Percentiles rank a stretch among this genome's conserved stretches.
Conservation (phyloP, 2,888 invertebrate genomes). For the Nesidiocoris tenuis region DNA sequence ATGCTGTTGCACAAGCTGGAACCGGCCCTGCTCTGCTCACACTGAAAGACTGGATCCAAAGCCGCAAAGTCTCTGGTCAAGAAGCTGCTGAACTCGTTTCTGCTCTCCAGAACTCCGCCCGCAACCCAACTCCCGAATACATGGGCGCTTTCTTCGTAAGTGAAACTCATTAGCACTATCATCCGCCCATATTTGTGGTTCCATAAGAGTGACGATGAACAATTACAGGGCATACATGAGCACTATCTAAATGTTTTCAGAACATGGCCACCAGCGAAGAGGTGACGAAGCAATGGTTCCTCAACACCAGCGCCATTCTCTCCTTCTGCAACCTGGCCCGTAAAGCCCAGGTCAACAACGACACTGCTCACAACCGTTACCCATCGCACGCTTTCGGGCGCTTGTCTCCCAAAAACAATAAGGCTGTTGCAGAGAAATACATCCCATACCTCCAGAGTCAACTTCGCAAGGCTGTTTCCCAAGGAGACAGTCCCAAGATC, state of each 20-base stretch:
- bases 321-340: constrained; percentile 63
- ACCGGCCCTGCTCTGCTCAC: constrained; percentile 64
- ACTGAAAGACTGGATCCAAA: constrained; percentile 63
- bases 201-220: too few species aligned
- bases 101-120: constrained; percentile 59
- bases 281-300: constrained; percentile 58
- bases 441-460: constrained; percentile 62
- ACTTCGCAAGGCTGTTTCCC: constrained; percentile 59
- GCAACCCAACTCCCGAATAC: constrained; percentile 65
- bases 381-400: constrained; percentile 67
- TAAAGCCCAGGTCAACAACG: constrained; percentile 62
- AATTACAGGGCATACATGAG: too few species aligned
- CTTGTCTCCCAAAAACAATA: constrained; percentile 59
- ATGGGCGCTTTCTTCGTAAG: constrained; percentile 63
- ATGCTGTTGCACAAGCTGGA: constrained; percentile 62
- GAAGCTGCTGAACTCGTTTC: constrained; percentile 64
- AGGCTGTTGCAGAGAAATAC: constrained; percentile 58
- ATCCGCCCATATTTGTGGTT: not conserved
- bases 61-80: constrained; percentile 58
- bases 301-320: constrained; percentile 63
- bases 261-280: constrained; percentile 59
- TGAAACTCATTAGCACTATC: constrained; percentile 44
- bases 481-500: constrained; percentile 60
- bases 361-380: constrained; percentile 62
- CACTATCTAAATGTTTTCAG: constrained; percentile 50